Evolutionary conservation across 2,888 invertebrate genomes (phyloP), one percentile per base, ranked within the genome.

Genomic region (Rhodophaea formosa): DNA sequence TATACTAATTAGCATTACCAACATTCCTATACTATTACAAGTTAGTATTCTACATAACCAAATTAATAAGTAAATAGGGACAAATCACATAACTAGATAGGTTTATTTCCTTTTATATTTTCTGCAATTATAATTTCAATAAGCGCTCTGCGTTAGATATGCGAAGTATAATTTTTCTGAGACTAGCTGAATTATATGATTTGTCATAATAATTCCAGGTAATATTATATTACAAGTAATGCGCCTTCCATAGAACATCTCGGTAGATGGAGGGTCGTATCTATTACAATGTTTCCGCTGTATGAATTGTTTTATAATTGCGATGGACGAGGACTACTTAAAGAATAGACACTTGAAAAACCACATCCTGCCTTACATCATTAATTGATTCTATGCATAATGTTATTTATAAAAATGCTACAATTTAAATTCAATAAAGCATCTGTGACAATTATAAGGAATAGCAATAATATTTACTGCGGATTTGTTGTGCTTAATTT

Each of bases 281-380:
- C 65, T 57, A 43, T 57, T 65, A 53, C 57, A 61, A 59, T 61
- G 58, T 63, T 67, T 68, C 64, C 67, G 67, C 56, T 59, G 46
- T 58, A 61, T 55, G 66, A 65, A 70, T 69, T 66, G 66, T 66
- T 62, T 65, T 65, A 58, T 66, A 70, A 76, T 73, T 67, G 70
- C 62, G 43, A 17, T 56, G 57, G 57, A 65, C 17, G 10, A 16
- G 16, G 53, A 29, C 43, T 53, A 14, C 39, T 1, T 35, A 51
- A 14, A 32, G 12, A 35, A 59, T 65, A 63, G 62, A 63, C 65
- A 63, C 61, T 47, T 53, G 62, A 55, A 63, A 65, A 62, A 23
- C 23, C 23, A 23, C 23, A 23, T 3, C 5, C 2, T 23, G 23
- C 2, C n/a, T n/a, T n/a, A n/a, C n/a, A n/a, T n/a, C n/a, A n/a